phyloP scores from a whole-genome alignment of 2,113 vertebrate genomes.

The Phyllopteryx taeniolatus region DNA sequence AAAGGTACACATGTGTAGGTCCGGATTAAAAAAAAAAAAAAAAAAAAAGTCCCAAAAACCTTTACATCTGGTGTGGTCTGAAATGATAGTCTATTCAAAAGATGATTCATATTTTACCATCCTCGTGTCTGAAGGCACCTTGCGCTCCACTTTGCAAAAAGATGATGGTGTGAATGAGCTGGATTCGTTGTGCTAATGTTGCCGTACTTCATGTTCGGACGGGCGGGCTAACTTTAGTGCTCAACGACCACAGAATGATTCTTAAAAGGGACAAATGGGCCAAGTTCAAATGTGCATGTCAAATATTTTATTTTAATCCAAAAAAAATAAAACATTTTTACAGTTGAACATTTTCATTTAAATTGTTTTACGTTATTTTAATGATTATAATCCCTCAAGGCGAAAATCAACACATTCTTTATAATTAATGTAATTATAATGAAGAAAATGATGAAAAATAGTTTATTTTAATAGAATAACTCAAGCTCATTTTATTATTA shows the following conservation, averaged over 20 bases:
- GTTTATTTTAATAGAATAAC: background rate
- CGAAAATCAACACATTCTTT: background rate
- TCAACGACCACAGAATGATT: background rate
- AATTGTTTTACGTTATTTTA: background rate
- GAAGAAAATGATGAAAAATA: background rate
- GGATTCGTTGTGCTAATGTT: background rate
- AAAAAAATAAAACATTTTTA: background rate
- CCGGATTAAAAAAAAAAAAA: constrained; percentile 5
- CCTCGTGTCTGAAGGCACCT: constrained; percentile 49
- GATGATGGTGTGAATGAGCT: background rate
- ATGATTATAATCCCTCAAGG: background rate
- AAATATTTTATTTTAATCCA: background rate
- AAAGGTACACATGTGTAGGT: constrained; percentile 13
- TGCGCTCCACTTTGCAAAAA: constrained; percentile 16
- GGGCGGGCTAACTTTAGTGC: background rate
- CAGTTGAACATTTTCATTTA: background rate
- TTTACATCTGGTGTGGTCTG: background rate
- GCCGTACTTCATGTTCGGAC: background rate
- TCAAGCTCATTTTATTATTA: background rate
- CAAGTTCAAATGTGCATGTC: background rate
- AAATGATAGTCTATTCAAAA: background rate
- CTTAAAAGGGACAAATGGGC: background rate
- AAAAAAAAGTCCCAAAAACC: background rate
- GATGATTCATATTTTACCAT: constrained; percentile 14
- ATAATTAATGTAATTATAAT: too few relatives aligned